Evolutionary conservation across 1,140 invertebrate species (phyloP).

Genomic region (Microplitis demolitor): DNA sequence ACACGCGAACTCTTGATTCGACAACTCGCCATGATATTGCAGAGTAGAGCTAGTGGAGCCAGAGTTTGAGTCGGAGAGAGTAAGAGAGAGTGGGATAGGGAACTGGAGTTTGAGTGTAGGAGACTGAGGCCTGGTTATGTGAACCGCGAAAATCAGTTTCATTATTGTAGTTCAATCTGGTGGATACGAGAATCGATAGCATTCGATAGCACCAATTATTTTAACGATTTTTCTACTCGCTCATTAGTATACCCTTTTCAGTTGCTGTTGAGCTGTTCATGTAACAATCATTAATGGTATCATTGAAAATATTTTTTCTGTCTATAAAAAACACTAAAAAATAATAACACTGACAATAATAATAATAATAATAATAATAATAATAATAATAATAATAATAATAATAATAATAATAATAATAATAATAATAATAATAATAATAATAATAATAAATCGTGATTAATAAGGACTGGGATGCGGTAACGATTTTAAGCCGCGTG

Average conservation of each 20-base stretch:
- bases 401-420: neutral
- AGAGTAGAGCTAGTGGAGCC: too few relatives aligned
- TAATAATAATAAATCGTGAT: too few relatives aligned
- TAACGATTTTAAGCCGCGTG: too few relatives aligned
- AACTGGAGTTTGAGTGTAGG: too few relatives aligned
- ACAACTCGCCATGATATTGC: constrained; percentile 35
- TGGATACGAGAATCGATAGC: constrained; percentile 34
- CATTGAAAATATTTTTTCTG: neutral
- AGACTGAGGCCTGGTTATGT: constrained; percentile 42
- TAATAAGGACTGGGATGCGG: too few relatives aligned
- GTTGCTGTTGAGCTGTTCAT: constrained; percentile 4
- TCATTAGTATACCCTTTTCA: constrained; percentile 20
- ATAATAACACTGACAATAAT: neutral
- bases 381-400: too few relatives aligned
- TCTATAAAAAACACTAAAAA: neutral
- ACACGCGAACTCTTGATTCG: constrained; percentile 49
- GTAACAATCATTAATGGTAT: constrained; percentile 2
- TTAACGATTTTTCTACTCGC: constrained; percentile 27
- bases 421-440: neutral
- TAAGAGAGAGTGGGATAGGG: too few relatives aligned
- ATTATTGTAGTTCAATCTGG: constrained; percentile 42
- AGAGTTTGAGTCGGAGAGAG: too few relatives aligned
- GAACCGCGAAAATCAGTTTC: constrained; percentile 52
- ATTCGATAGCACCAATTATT: constrained; percentile 40
- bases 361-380: neutral